A percentile compares a stretch with the other conserved stretches of the same genome.
These are phyloP conservation scores for Epirrhoe tristata DNA, from an alignment of 2,888 invertebrate species.

Conservation along the genomic window DNA sequence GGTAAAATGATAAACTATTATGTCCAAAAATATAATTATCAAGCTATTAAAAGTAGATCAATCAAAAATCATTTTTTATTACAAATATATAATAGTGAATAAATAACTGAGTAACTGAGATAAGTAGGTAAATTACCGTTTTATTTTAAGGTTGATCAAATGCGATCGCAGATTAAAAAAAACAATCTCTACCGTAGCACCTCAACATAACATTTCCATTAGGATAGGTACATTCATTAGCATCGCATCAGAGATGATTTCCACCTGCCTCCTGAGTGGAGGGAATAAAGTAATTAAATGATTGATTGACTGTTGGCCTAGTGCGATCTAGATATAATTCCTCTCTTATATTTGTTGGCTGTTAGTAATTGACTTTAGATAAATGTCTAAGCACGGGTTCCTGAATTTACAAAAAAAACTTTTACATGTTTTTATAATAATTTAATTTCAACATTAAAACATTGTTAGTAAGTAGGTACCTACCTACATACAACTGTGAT, in stretches of 20 bases:
- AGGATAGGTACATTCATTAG: conserved; percentile 42
- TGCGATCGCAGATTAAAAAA: not conserved
- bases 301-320: not conserved
- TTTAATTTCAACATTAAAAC: too few relatives aligned
- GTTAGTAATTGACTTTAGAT: too few relatives aligned
- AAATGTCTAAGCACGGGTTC: too few relatives aligned
- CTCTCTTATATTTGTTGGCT: not conserved
- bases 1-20: too few relatives aligned
- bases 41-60: too few relatives aligned
- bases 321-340: not conserved
- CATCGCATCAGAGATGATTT: conserved; percentile 35
- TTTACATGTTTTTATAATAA: not conserved
- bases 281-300: conserved; percentile 2
- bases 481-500: too few relatives aligned
- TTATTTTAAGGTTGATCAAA: not conserved
- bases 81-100: too few relatives aligned
- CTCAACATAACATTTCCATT: conserved; percentile 51
- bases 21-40: too few relatives aligned
- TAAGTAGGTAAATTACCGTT: not conserved
- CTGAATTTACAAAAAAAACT: too few relatives aligned
- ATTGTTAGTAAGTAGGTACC: too few relatives aligned
- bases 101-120: too few relatives aligned
- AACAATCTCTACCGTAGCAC: not conserved
- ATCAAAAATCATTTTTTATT: too few relatives aligned
- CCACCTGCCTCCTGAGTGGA: conserved; percentile 28